Conservation (phyloP, 2,113 vertebrate species). For the Reinhardtius hippoglossoides region DNA sequence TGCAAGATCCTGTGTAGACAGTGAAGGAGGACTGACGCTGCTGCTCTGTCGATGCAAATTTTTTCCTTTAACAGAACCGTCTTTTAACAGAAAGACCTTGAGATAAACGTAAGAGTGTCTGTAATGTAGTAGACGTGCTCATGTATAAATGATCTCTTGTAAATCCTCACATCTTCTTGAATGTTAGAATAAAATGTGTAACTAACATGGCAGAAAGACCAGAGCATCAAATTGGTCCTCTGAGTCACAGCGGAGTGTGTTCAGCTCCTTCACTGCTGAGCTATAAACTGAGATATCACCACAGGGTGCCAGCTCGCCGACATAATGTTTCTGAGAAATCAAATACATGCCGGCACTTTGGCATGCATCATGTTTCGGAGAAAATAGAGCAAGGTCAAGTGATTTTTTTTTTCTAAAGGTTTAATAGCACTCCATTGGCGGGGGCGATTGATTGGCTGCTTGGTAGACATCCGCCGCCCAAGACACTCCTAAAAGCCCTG, state of each 20-base stretch:
- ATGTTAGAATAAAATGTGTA: neutral
- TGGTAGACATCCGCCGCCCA: constrained; percentile 45
- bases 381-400: constrained; percentile 18
- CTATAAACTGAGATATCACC: constrained; percentile 36
- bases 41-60: too few relatives aligned
- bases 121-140: too few relatives aligned
- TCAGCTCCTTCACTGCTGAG: too few relatives aligned
- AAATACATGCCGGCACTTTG: constrained; percentile 36
- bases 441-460: constrained; percentile 58
- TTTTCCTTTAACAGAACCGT: neutral
- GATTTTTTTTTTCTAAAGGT: constrained; percentile 24
- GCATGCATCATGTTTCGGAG: constrained; percentile 46
- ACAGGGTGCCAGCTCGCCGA: constrained; percentile 44
- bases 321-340: constrained; percentile 24
- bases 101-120: neutral
- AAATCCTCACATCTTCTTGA: neutral
- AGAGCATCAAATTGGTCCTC: too few relatives aligned
- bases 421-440: neutral
- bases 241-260: constrained; percentile 10
- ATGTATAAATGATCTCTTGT: too few relatives aligned
- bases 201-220: neutral
- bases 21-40: too few relatives aligned
- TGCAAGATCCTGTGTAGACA: too few relatives aligned
- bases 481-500: constrained; percentile 51
- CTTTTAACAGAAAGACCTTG: neutral